A percentile compares a stretch with the other conserved stretches of the same genome.
phyloP scores from a whole-genome alignment of 2,888 invertebrate genomes.

The Serripes groenlandicus region DNA sequence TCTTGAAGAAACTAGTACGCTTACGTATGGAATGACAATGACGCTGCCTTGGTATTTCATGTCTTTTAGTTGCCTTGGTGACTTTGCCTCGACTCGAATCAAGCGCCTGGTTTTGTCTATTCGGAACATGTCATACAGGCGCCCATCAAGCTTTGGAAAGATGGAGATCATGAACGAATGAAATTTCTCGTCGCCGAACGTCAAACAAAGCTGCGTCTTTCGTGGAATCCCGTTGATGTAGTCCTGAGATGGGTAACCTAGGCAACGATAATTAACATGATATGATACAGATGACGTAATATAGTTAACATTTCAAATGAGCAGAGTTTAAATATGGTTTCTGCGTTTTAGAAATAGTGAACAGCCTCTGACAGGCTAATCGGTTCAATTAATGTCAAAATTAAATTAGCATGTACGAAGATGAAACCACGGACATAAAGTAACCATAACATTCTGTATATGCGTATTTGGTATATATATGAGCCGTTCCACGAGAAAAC shows the following conservation, averaged over 20 bases:
- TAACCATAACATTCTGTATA: too few species aligned
- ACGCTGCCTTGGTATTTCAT: slow-evolving; percentile 75
- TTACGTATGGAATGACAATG: slow-evolving; percentile 76
- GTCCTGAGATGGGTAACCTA: slow-evolving; percentile 73
- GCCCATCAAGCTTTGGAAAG: slow-evolving; percentile 67
- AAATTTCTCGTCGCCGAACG: slow-evolving; percentile 61
- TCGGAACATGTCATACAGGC: slow-evolving; percentile 70
- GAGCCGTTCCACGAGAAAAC: too few species aligned
- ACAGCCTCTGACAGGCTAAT: too few species aligned
- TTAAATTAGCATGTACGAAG: too few species aligned
- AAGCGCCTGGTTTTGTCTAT: slow-evolving; percentile 75
- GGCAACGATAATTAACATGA: background rate
- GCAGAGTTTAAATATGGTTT: too few species aligned
- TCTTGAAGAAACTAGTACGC: too few species aligned
- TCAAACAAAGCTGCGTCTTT: slow-evolving; percentile 70
- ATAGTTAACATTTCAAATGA: background rate
- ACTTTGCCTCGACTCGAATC: slow-evolving; percentile 67
- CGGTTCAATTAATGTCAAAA: too few species aligned
- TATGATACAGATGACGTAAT: too few species aligned
- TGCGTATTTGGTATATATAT: too few species aligned
- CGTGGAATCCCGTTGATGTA: slow-evolving; percentile 70
- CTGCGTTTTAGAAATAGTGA: too few species aligned
- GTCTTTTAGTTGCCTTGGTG: slow-evolving; percentile 73
- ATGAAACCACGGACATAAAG: too few species aligned
- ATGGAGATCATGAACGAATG: slow-evolving; percentile 58